A percentile compares a stretch with the other conserved stretches of the same genome.
Evolutionary conservation across 23 tunicate genomes (phyloP).

Genomic region (Trididemnum nubilum): DNA sequence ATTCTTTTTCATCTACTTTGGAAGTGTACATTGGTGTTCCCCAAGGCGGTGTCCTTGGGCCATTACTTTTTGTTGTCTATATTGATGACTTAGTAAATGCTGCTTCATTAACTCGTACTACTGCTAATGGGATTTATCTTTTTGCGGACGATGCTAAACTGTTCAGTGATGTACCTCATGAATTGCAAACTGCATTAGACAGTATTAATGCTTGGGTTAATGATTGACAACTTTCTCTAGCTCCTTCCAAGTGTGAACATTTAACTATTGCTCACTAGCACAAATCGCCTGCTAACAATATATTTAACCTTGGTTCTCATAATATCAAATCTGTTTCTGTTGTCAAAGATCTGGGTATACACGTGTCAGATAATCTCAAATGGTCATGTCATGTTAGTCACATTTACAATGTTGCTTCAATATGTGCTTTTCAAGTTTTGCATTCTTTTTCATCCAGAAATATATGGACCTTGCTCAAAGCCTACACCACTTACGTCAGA

Average conservation of each 20-base stretch:
- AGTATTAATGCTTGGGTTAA: background rate
- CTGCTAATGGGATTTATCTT: too few relatives aligned
- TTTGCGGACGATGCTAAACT: background rate
- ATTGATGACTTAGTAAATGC: too few relatives aligned
- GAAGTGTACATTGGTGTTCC: too few relatives aligned
- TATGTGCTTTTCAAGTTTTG: background rate
- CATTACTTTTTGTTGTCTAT: too few relatives aligned
- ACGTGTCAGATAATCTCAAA: background rate
- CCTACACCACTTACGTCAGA: background rate
- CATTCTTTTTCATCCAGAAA: background rate
- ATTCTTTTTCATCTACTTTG: too few relatives aligned
- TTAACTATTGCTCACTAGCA: background rate
- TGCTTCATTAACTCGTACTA: too few relatives aligned
- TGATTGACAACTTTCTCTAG: background rate
- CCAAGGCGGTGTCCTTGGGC: too few relatives aligned
- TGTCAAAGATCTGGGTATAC: background rate
- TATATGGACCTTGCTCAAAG: background rate
- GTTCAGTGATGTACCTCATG: background rate
- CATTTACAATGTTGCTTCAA: background rate
- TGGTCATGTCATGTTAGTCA: background rate
- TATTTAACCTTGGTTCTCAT: background rate
- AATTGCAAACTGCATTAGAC: background rate
- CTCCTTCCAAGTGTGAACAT: background rate
- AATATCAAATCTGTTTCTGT: background rate
- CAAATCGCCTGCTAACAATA: background rate